These are phyloP conservation scores for Drosophila putrida DNA, from an alignment of 2,888 invertebrate genomes.

Conservation along the genomic window DNA sequence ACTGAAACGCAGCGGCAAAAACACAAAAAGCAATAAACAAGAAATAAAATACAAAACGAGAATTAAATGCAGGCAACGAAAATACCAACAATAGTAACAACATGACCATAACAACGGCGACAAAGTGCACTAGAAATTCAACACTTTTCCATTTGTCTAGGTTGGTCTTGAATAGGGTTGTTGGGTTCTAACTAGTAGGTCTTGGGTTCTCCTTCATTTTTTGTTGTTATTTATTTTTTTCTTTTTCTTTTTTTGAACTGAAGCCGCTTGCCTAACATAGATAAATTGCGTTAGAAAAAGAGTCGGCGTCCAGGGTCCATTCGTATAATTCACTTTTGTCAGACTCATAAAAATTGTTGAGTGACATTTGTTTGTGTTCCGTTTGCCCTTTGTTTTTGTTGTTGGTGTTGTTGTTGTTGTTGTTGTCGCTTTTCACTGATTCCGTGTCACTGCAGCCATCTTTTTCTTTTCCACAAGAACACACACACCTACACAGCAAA, in stretches of 20 bases:
- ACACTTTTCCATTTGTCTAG: constrained; percentile 71
- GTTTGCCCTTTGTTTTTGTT: constrained; percentile 27
- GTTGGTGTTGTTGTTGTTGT: constrained; percentile 46
- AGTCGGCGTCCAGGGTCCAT: constrained; percentile 78
- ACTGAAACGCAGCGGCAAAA: constrained; percentile 38
- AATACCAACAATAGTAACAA: constrained; percentile 34
- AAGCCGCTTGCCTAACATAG: constrained; percentile 68
- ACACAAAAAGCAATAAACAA: constrained; percentile 23
- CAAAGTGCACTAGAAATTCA: constrained; percentile 77
- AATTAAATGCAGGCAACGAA: constrained; percentile 64
- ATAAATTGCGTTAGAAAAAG: constrained; percentile 81
- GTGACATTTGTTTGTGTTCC: constrained; percentile 81
- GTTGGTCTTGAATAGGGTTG: constrained; percentile 30
- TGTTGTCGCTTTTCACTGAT: constrained; percentile 65
- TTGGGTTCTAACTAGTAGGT: constrained; percentile 4
- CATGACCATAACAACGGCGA: constrained; percentile 45
- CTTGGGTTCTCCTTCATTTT: background rate
- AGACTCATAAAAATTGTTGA: constrained; percentile 82
- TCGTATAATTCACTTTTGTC: constrained; percentile 82
- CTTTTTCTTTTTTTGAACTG: constrained; percentile 14
- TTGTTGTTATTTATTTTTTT: constrained; percentile 5
- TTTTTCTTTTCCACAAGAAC: constrained; percentile 69
- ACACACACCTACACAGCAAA: constrained; percentile 32
- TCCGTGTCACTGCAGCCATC: constrained; percentile 75
- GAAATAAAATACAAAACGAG: constrained; percentile 40